Conservation (phyloP, 2,797 vertebrate species). For the Lepus townsendii region DNA sequence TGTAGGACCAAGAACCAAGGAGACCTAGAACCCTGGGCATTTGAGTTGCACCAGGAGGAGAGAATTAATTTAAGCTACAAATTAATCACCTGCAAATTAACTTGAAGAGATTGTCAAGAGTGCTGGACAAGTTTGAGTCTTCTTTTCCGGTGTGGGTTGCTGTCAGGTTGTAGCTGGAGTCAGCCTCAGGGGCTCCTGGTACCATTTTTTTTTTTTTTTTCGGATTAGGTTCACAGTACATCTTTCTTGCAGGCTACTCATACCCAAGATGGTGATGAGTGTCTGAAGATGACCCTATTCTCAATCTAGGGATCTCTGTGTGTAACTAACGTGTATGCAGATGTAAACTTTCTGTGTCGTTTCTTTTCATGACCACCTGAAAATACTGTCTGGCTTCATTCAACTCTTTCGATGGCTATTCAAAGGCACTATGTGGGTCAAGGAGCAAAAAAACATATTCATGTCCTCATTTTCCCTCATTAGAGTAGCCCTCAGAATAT, state of each 20-base stretch:
- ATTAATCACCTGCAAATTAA: background rate
- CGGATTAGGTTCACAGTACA: background rate
- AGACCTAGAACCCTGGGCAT: background rate
- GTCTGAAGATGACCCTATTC: background rate
- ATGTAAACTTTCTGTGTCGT: background rate
- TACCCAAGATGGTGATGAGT: background rate
- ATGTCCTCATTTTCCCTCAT: conserved; percentile 80
- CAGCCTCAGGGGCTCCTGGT: background rate
- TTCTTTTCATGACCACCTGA: conserved; percentile 6
- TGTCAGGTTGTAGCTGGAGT: background rate
- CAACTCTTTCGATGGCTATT: conserved; percentile 80
- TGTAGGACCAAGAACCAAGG: background rate
- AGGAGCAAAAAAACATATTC: conserved; percentile 70
- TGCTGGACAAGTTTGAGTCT: background rate
- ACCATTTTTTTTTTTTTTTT: background rate
- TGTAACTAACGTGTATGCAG: background rate
- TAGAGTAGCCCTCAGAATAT: conserved; percentile 78
- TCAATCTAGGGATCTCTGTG: background rate
- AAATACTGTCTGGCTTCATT: conserved; percentile 40
- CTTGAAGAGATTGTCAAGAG: background rate
- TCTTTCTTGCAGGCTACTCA: background rate
- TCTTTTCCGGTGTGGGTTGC: background rate
- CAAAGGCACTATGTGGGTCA: conserved; percentile 66
- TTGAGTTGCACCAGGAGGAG: background rate
- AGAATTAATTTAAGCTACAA: background rate